These are phyloP conservation scores for Aphodius granarius DNA, from an alignment of 2,888 invertebrate species.

Conservation along the genomic window DNA sequence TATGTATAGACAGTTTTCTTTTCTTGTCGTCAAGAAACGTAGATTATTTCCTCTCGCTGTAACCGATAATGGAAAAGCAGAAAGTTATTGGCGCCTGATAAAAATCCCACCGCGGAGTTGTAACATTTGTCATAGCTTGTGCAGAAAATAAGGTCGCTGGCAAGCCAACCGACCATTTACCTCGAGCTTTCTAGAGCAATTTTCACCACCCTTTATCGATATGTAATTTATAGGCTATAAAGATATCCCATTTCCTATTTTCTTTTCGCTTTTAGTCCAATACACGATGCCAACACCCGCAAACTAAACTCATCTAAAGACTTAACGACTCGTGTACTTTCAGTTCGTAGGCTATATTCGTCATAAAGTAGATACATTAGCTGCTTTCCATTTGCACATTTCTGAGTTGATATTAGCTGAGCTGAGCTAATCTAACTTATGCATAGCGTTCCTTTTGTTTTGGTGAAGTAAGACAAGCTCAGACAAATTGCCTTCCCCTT, in stretches of 20 bases:
- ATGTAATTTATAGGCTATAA: constrained; percentile 31
- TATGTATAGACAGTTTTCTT: too few species aligned
- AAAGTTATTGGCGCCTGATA: constrained; percentile 3
- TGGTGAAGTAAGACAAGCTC: too few species aligned
- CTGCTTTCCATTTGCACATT: too few species aligned
- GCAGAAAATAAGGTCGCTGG: constrained; percentile 60
- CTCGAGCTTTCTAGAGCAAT: constrained; percentile 28
- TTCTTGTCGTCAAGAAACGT: not conserved
- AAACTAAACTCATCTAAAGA: not conserved
- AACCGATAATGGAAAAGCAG: not conserved
- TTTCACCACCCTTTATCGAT: constrained; percentile 32
- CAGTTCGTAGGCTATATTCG: too few species aligned
- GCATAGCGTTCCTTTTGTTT: too few species aligned
- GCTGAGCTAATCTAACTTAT: too few species aligned
- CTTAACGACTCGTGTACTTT: not conserved
- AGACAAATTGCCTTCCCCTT: too few species aligned
- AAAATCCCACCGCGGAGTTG: not conserved
- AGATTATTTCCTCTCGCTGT: not conserved
- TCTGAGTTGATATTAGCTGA: too few species aligned
- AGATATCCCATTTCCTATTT: constrained; percentile 20
- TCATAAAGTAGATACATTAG: too few species aligned
- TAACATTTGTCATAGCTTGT: constrained; percentile 23
- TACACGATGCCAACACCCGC: not conserved
- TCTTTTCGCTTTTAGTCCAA: not conserved
- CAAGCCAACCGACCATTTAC: constrained; percentile 29